phyloP scores from a whole-genome alignment of 2,888 invertebrate species.

The Autographa pulchrina region DNA sequence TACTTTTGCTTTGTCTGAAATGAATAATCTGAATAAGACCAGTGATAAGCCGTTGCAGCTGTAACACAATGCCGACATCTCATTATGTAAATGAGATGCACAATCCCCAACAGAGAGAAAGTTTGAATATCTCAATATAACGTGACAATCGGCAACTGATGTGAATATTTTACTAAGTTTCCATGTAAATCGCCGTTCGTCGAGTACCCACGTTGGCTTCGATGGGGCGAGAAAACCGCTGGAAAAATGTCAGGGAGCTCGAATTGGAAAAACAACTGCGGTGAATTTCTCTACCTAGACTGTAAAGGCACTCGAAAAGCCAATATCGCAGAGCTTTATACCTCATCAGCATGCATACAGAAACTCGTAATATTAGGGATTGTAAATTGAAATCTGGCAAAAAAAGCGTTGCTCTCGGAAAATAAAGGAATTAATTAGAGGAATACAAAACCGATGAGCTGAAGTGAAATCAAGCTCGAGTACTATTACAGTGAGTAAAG shows the following conservation, averaged over 20 bases:
- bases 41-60: constrained; percentile 74
- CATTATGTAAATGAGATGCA: constrained; percentile 85
- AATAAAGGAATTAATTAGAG: constrained; percentile 80
- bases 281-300: constrained; percentile 74
- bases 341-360: constrained; percentile 80
- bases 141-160: constrained; percentile 85
- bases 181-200: constrained; percentile 81
- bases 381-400: constrained; percentile 73
- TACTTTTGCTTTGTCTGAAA: constrained; percentile 64
- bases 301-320: constrained; percentile 73
- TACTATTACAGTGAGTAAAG: constrained; percentile 80
- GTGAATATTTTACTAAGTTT: constrained; percentile 86
- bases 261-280: constrained; percentile 78
- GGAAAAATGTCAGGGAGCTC: constrained; percentile 73
- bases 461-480: constrained; percentile 80
- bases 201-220: constrained; percentile 65
- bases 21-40: constrained; percentile 69
- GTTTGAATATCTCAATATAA: constrained; percentile 86
- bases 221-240: constrained; percentile 70
- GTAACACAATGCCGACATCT: constrained; percentile 76
- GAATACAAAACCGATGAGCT: constrained; percentile 76
- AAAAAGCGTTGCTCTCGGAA: constrained; percentile 62
- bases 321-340: constrained; percentile 77
- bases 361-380: constrained; percentile 75
- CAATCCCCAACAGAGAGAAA: constrained; percentile 78